Base-by-base conservation (phyloP, 2,888 invertebrate species). In the Luperina nickerlii region DNA sequence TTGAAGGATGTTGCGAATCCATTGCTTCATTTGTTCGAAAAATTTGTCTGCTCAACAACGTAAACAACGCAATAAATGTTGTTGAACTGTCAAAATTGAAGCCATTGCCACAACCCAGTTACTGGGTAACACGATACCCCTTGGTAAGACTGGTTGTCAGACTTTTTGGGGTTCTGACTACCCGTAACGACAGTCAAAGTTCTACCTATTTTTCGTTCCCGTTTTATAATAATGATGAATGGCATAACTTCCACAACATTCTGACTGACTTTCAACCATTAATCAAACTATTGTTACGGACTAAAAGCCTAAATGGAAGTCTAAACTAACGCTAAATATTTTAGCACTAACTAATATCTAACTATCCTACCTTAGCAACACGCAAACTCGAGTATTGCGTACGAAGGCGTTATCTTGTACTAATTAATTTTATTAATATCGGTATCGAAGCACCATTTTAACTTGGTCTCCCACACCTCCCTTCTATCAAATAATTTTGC, bases 391-490 rank as follows among this genome's bases (percentile, higher is more conserved):
- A 79, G 82, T 85, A 85, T 74, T 89, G 83, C 85, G 82, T 83
- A 80, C 76, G 88, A 79, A 89, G 86, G 88, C 89, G 91, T 92
- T 94, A 94, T 93, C 93, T 92, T 79, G 84, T 87, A 91, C 90
- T 94, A 94, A 94, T 94, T 94, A 93, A 94, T 94, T 94, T 94
- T 90, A 94, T 93, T 93, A 92, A 90, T 91, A 92, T 91, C 90
- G 85, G 69, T 78, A 87, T 78, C 77, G 77, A 83, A 79, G 32
- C 42, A 84, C 94, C 91, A 92, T 65, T 83, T 76, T 89, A 90
- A 57, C 27, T 62, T 85, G 90, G 92, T 71, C 92, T 83, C 38
- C 77, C 76, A 24, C 74, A 60, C 81, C 77, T 65, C 78, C 81
- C 70, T 71, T 70, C 11, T 0, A 13, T 2, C 6, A 62, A 60